Evolutionary conservation across 53 echinoderm and acorn worm genomes (phyloP).

Genomic region (Echinarachnius parma): DNA sequence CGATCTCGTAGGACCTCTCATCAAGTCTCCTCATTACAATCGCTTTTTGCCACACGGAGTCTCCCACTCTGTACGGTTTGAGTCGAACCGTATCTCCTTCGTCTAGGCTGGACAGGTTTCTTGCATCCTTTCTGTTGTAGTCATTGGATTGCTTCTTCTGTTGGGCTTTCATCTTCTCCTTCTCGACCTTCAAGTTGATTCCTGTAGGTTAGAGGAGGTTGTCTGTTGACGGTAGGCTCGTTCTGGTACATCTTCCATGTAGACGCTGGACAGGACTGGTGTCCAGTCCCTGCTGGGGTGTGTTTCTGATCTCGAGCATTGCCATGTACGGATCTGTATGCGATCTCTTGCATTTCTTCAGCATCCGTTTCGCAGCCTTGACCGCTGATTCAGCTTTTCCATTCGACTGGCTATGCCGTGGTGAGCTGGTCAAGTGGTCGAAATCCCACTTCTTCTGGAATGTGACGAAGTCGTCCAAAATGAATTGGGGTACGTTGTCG

Average conservation of each 20-base stretch:
- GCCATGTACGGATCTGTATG: constrained; percentile 5
- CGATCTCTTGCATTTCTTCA: constrained; percentile 25
- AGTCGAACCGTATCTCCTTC: constrained; percentile 22
- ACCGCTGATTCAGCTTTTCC: constrained; percentile 49
- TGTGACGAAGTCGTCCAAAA: constrained; percentile 21
- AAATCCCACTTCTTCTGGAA: constrained; percentile 42
- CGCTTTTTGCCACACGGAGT: constrained; percentile 31
- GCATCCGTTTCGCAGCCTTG: constrained; percentile 37
- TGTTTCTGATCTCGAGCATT: constrained; percentile 29
- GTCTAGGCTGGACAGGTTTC: constrained; percentile 22
- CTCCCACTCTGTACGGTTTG: constrained; percentile 14
- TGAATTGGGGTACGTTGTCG: constrained; percentile 36
- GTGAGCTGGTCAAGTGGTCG: constrained; percentile 34
- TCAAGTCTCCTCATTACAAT: constrained; percentile 17
- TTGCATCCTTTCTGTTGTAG: constrained; percentile 30
- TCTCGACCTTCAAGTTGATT: neutral
- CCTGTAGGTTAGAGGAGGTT: constrained; percentile 20
- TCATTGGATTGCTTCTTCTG: neutral
- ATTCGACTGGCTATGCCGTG: constrained; percentile 35
- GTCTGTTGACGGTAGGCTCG: constrained; percentile 13
- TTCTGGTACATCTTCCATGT: constrained; percentile 42
- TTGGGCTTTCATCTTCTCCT: neutral
- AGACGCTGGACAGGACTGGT: constrained; percentile 37
- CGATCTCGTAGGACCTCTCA: constrained; percentile 41
- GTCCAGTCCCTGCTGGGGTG: constrained; percentile 13